These are phyloP conservation scores for Cerceris ruficornis DNA, from an alignment of 2,888 invertebrate genomes.

Conservation along the genomic window DNA sequence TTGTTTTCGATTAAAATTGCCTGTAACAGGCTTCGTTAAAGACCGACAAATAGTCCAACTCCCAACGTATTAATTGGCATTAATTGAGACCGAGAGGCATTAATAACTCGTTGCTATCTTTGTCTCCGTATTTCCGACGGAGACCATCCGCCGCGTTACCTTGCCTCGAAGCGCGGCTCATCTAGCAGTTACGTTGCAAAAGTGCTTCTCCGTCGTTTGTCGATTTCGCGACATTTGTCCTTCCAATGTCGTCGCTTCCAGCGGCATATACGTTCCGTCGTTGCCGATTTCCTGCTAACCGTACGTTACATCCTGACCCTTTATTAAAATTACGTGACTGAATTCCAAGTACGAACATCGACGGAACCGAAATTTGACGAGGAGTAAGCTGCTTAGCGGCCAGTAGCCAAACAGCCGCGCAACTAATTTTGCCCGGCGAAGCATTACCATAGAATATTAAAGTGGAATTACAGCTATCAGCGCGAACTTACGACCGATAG, in stretches of 20 bases:
- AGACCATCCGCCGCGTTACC: conserved; percentile 7
- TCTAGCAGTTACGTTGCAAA: neutral
- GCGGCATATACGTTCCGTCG: neutral
- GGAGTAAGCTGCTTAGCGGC: conserved; percentile 57
- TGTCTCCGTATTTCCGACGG: conserved; percentile 46
- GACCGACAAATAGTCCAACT: conserved; percentile 46
- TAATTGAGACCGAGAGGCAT: conserved; percentile 57
- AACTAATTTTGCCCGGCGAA: conserved; percentile 57
- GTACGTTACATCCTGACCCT: neutral
- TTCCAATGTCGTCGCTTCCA: neutral
- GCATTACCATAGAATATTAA: conserved; percentile 63
- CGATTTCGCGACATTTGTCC: neutral
- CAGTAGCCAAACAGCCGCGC: conserved; percentile 53
- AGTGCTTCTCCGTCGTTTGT: neutral
- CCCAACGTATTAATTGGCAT: conserved; percentile 61
- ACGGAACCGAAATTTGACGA: conserved; percentile 46
- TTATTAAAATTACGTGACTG: conserved; percentile 8
- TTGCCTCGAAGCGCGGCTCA: conserved; percentile 3
- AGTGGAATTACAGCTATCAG: conserved; percentile 48
- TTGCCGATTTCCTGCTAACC: neutral
- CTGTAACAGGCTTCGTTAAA: conserved; percentile 45
- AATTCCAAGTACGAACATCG: conserved; percentile 14
- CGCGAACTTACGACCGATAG: conserved; percentile 14
- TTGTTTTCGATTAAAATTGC: conserved; percentile 52
- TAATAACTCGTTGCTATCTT: conserved; percentile 53